phyloP scores from a whole-genome alignment of 2,797 vertebrate species.

The Intellagama lesueurii region DNA sequence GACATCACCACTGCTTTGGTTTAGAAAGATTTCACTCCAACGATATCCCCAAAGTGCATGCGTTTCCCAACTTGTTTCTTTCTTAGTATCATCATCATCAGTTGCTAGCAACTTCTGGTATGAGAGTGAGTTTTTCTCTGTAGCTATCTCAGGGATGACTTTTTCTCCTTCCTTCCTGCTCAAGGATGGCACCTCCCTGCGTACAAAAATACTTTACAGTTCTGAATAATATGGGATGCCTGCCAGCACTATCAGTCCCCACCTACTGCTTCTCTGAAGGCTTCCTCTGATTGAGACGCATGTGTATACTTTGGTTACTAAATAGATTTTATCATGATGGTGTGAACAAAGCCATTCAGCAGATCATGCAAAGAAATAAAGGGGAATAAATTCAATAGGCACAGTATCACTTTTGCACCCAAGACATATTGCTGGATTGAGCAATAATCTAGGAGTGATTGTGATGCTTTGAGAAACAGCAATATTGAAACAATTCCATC shows the following conservation, averaged over 20 bases:
- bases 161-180: background rate
- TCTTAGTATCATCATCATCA: background rate
- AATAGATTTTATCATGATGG: slow-evolving; percentile 13
- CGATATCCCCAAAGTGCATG: background rate
- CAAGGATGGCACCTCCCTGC: background rate
- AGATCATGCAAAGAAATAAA: background rate
- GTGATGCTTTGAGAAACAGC: background rate
- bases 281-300: background rate
- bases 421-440: background rate
- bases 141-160: background rate
- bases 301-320: background rate
- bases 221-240: background rate
- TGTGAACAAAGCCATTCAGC: background rate
- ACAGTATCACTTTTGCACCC: background rate
- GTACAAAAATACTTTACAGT: background rate
- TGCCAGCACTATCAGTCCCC: background rate
- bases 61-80: background rate
- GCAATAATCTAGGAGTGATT: slow-evolving; percentile 2
- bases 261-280: background rate
- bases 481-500: background rate
- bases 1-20: background rate
- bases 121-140: background rate
- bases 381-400: background rate
- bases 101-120: background rate
- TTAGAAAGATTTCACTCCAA: background rate